Conservation (phyloP, 2,113 vertebrate genomes). For the Lanius collurio region DNA sequence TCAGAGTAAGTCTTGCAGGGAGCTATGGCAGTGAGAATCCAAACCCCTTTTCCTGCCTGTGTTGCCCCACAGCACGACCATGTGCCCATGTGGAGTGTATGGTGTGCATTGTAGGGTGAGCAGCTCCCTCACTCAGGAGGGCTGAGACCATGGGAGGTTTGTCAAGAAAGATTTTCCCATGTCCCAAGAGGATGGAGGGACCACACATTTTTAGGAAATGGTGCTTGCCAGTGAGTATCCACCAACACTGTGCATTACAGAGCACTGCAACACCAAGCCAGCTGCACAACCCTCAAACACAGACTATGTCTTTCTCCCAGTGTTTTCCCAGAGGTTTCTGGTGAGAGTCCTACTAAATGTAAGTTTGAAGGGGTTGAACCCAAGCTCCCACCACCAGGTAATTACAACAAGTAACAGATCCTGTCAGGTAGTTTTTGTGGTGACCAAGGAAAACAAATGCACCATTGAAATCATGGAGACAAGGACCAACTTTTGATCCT, state of each 20-base stretch:
- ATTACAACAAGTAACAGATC: neutral
- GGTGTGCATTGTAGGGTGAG: neutral
- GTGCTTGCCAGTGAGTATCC: neutral
- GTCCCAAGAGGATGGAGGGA: neutral
- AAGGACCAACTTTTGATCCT: neutral
- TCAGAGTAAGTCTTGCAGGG: neutral
- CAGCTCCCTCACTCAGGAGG: neutral
- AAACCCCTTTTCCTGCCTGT: neutral
- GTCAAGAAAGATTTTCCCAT: neutral
- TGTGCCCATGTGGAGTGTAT: accelerated
- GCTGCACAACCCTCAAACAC: neutral
- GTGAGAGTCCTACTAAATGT: neutral
- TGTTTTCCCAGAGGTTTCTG: neutral
- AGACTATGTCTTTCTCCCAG: neutral
- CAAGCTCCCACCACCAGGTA: neutral
- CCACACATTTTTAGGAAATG: neutral
- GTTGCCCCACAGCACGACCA: accelerated
- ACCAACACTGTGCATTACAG: neutral
- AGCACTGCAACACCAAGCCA: neutral
- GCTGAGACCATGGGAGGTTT: neutral
- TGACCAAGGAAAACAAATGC: neutral
- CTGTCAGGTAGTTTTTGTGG: neutral
- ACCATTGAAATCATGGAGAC: neutral
- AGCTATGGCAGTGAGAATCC: neutral
- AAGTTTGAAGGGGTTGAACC: neutral